Base-by-base conservation (phyloP, 1,140 invertebrate genomes). In the Heliconius hewitsoni region DNA sequence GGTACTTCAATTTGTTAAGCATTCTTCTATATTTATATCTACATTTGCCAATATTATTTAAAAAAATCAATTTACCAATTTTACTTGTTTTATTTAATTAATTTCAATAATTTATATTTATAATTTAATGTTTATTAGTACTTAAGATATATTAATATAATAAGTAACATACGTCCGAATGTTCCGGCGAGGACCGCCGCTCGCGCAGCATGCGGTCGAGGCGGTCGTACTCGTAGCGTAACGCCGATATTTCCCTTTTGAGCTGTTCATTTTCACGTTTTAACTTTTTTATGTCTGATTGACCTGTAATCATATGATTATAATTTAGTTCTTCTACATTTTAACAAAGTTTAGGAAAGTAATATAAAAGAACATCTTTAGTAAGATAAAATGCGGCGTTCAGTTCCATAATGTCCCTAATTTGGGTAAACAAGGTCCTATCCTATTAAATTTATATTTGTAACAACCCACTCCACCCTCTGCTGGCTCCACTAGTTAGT, bases 221-320 rank as follows among this genome's bases (percentile, higher is more conserved):
- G 78, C 97, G 96, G 87, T 98, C 97, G 90, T 98, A 98, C 89
- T 98, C 98, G 88, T 98, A 98, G 70, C 98, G 95, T 66, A 98
- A 95, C 57, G 96, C 96, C 95, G 98, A 98, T 89, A 98, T 98
- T 92, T 98, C 98, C 55, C 97, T 95, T 81, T 97, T 96, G 39
- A 98, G 94, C 88, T 97, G 97, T 84, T 98, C 97, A 93, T 98
- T 98, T 88, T 98, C 98, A 57, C 97, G 95, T 75, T 97, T 96
- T 79, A 98, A 89, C 90, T 98, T 98, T 91, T 98, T 98, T 77
- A 98, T 98, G 87, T 98, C 98, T 84, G 96, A 97, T 91, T 98
- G 98, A 84, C 98, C 97, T 98, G 94, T 8, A 60, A 60, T 42
- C 42, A 1, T 42, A 72, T 39, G 71, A n/a, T 39, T 39, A 16